These are phyloP conservation scores for Luperina testacea DNA, from an alignment of 2,888 invertebrate genomes.

Conservation along the genomic window DNA sequence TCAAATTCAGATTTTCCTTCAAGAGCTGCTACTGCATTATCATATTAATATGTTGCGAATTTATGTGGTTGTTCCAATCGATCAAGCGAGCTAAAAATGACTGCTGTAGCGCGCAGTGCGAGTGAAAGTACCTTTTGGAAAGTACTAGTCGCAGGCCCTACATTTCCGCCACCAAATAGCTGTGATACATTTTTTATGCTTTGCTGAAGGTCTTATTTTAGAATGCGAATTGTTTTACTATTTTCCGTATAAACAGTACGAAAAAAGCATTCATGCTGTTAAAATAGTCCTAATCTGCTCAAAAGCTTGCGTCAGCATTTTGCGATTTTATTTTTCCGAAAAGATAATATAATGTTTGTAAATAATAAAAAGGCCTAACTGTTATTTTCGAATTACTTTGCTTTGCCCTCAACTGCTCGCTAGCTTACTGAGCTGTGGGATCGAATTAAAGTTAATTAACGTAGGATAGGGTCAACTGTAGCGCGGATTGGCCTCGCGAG, in stretches of 20 bases:
- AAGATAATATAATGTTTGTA: neutral
- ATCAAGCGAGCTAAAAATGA: conserved; percentile 1
- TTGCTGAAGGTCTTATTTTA: neutral
- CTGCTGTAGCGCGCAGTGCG: conserved; percentile 13
- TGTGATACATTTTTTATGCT: conserved; percentile 10
- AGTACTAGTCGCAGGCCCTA: neutral
- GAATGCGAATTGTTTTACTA: conserved; percentile 19
- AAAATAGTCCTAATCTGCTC: neutral
- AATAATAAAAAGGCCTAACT: neutral
- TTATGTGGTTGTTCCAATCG: neutral
- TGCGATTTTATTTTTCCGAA: neutral
- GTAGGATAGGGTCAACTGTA: conserved; percentile 26
- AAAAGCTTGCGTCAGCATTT: neutral
- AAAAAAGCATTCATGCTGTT: neutral
- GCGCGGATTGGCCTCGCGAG: neutral
- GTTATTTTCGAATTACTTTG: neutral
- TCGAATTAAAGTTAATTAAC: conserved; percentile 17
- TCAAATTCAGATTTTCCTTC: neutral
- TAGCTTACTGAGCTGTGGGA: conserved; percentile 10
- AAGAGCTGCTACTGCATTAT: conserved; percentile 41
- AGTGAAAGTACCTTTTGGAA: neutral
- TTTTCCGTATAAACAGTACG: neutral
- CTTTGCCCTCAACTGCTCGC: neutral
- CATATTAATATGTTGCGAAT: conserved; percentile 4
- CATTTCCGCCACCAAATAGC: neutral